A percentile compares a stretch with the other conserved stretches of the same genome.
These are phyloP conservation scores for Exephanes ischioxanthus DNA, from an alignment of 2,888 invertebrate genomes.

Conservation along the genomic window DNA sequence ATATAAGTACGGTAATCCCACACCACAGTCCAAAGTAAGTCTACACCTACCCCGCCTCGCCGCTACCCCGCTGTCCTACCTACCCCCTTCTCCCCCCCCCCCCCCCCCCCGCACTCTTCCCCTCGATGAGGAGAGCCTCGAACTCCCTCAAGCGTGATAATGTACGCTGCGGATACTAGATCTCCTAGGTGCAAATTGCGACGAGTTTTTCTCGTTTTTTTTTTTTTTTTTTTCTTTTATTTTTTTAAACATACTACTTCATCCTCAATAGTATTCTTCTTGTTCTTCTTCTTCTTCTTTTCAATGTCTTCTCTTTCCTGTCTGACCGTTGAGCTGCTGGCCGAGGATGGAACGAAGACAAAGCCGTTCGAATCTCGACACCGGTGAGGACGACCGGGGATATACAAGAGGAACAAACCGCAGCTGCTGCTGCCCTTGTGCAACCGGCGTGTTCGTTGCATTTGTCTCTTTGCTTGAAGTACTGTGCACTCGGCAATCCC, in stretches of 20 bases:
- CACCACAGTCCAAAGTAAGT: conserved; percentile 83
- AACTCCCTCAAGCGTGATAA: conserved; percentile 76
- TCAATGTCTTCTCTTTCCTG: conserved; percentile 26
- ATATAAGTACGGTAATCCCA: conserved; percentile 85
- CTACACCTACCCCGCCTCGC: conserved; percentile 79
- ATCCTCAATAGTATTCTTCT: conserved; percentile 8
- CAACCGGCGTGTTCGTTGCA: conserved; percentile 3
- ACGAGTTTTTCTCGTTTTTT: conserved; percentile 68
- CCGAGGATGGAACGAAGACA: conserved; percentile 29
- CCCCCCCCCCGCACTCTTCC: conserved; percentile 51
- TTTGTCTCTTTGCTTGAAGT: neutral
- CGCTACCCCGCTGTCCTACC: conserved; percentile 67
- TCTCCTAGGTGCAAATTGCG: conserved; percentile 79
- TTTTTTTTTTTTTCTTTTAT: conserved; percentile 58
- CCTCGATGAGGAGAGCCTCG: conserved; percentile 14
- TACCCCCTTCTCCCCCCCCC: conserved; percentile 51
- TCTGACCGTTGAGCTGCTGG: conserved; percentile 4
- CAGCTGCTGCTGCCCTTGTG: conserved; percentile 19
- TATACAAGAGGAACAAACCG: conserved; percentile 5
- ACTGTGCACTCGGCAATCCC: neutral
- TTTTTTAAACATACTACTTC: conserved; percentile 38
- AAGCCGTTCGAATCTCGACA: conserved; percentile 21
- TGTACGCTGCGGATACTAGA: conserved; percentile 78
- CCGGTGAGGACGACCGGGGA: neutral
- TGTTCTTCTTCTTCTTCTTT: conserved; percentile 16